Evolutionary conservation across 1,140 invertebrate species (phyloP).

Genomic region (Maniola jurtina): DNA sequence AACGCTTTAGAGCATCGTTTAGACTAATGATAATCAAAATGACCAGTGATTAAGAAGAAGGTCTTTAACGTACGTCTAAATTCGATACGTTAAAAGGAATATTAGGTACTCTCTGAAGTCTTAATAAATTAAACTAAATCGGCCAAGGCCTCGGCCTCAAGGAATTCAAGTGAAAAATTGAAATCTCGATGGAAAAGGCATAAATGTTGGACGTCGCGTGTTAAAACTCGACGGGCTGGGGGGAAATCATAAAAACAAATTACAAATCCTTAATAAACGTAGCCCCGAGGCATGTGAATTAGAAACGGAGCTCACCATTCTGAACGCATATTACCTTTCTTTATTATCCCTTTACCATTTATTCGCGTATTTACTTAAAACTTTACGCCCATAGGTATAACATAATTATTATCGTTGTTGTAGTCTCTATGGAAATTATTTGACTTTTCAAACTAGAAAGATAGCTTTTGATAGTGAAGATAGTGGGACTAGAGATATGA

Average conservation of each 20-base stretch:
- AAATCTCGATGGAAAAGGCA: background rate
- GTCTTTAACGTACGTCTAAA: too few species aligned
- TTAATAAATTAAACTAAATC: background rate
- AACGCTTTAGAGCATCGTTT: too few species aligned
- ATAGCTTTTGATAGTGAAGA: too few species aligned
- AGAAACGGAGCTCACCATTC: slow-evolving; percentile 12
- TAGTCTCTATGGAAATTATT: too few species aligned
- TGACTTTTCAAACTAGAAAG: too few species aligned
- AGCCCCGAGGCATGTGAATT: slow-evolving; percentile 27
- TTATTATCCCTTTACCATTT: slow-evolving; percentile 22
- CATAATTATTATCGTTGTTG: too few species aligned
- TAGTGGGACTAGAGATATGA: too few species aligned
- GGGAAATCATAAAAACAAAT: slow-evolving; percentile 49
- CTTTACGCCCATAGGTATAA: too few species aligned
- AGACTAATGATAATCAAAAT: too few species aligned
- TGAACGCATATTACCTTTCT: slow-evolving; percentile 42
- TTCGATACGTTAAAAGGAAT: background rate
- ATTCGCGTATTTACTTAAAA: background rate
- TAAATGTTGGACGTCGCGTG: slow-evolving; percentile 16
- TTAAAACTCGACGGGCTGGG: slow-evolving; percentile 1
- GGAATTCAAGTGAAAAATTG: background rate
- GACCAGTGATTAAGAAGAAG: too few species aligned
- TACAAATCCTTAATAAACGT: slow-evolving; percentile 48
- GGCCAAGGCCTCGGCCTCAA: background rate
- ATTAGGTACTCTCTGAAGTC: background rate